Evolutionary conservation across 2,113 vertebrate species (phyloP).

Genomic region (Albula goreensis): DNA sequence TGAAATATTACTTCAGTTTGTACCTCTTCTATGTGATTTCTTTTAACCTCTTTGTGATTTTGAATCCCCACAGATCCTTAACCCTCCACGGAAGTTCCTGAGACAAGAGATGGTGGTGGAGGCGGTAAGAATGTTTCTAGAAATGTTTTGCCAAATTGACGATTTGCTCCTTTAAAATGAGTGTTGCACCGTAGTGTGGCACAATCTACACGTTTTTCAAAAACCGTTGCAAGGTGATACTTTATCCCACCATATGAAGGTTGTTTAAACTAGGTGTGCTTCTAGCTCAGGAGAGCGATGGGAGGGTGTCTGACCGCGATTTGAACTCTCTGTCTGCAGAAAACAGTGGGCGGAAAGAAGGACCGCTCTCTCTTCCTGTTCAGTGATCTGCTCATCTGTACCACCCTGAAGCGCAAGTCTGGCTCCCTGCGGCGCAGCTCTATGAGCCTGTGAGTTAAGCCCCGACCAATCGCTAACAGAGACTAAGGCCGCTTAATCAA

Average conservation of each 20-base stretch:
- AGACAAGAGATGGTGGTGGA: slow-evolving; percentile 97
- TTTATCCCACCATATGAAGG: not conserved
- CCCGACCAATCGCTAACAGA: not conserved
- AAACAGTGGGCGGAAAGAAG: slow-evolving; percentile 91
- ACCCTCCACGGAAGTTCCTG: slow-evolving; percentile 90
- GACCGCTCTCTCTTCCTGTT: slow-evolving; percentile 98
- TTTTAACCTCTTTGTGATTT: not conserved
- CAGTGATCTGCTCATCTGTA: slow-evolving; percentile 93
- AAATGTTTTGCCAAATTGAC: not conserved
- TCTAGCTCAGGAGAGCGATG: not conserved
- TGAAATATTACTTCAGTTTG: not conserved
- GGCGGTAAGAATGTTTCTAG: slow-evolving; percentile 77
- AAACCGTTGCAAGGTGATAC: not conserved
- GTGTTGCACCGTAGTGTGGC: not conserved
- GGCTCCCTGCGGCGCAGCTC: slow-evolving; percentile 96
- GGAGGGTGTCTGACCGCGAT: not conserved
- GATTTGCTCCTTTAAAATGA: not conserved
- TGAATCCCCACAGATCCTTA: slow-evolving; percentile 79
- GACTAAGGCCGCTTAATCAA: not conserved
- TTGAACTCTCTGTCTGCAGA: slow-evolving; percentile 67
- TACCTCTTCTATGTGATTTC: slow-evolving; percentile 19
- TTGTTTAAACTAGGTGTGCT: not conserved
- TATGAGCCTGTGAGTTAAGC: slow-evolving; percentile 88
- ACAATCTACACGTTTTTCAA: too few species aligned
- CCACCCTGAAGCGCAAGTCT: slow-evolving; percentile 93